These are phyloP conservation scores for Montipora sp. DNA, from an alignment of 64 coral and sea anemone genomes.

Conservation along the genomic window DNA sequence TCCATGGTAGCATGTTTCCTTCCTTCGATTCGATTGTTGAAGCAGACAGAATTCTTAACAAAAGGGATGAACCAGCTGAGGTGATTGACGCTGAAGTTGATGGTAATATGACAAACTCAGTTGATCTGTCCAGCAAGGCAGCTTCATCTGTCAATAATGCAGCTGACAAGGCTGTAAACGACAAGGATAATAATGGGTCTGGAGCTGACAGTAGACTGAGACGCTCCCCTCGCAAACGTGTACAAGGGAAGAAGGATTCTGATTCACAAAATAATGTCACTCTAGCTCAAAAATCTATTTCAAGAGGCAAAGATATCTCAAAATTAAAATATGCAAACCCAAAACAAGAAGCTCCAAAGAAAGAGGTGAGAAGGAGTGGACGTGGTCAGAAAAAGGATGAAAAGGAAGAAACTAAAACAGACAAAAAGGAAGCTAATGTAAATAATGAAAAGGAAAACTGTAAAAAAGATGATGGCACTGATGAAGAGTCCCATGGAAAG, in stretches of 20 bases:
- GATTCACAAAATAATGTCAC: not conserved
- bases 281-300: not conserved
- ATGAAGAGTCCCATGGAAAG: not conserved
- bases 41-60: conserved; percentile 34
- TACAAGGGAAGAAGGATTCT: conserved; percentile 28
- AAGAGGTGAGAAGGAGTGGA: conserved; percentile 30
- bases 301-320: conserved; percentile 43
- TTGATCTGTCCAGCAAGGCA: not conserved
- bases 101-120: not conserved
- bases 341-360: conserved; percentile 3
- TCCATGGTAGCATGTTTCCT: conserved; percentile 39
- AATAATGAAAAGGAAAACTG: not conserved
- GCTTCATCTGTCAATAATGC: not conserved
- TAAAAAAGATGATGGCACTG: not conserved
- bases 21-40: conserved; percentile 36
- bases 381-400: conserved; percentile 19
- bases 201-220: not conserved
- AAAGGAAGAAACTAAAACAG: conserved; percentile 36
- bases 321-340: conserved; percentile 46
- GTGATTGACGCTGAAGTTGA: not conserved
- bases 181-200: not conserved
- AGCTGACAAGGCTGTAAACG: not conserved
- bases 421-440: conserved; percentile 13
- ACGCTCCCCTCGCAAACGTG: conserved; percentile 17
- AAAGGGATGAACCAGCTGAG: conserved; percentile 23